Evolutionary conservation across 2,797 vertebrate genomes (phyloP).

Genomic region (Strix occidentalis): DNA sequence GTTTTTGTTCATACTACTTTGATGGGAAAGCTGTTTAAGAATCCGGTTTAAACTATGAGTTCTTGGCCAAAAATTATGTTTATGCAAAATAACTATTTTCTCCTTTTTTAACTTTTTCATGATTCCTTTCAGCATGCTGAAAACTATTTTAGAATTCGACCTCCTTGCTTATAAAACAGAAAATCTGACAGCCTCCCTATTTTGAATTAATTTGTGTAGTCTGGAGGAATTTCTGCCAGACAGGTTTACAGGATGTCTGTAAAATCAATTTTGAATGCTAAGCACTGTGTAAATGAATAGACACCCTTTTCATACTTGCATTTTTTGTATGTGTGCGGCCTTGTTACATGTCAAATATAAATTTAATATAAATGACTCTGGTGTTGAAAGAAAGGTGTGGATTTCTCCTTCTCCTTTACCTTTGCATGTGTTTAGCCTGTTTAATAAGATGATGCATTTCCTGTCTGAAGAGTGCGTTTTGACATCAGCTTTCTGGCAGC

Average conservation of each 20-base stretch:
- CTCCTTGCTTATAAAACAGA: not conserved
- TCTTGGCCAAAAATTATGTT: not conserved
- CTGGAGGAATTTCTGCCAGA: constrained; percentile 37
- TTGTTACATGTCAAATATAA: constrained; percentile 25
- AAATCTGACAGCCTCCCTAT: not conserved
- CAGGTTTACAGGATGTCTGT: constrained; percentile 50
- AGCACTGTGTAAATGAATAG: constrained; percentile 39
- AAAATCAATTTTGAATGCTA: constrained; percentile 55
- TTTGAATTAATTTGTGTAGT: constrained; percentile 40
- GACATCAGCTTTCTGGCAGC: not conserved
- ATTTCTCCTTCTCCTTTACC: constrained; percentile 1
- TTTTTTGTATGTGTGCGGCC: not conserved
- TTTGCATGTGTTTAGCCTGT: not conserved
- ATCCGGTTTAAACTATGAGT: not conserved
- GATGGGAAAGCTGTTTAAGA: not conserved
- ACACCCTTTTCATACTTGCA: constrained; percentile 21
- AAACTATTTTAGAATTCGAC: not conserved
- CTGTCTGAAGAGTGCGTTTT: not conserved
- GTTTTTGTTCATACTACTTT: not conserved
- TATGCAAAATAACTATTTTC: not conserved
- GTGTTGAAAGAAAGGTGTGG: constrained; percentile 16
- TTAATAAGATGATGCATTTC: constrained; percentile 28
- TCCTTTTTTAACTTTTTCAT: not conserved
- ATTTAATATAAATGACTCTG: constrained; percentile 2
- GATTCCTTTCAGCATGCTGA: not conserved